These are phyloP conservation scores for Ahaetulla prasina DNA, from an alignment of 2,113 vertebrate genomes.

Conservation along the genomic window DNA sequence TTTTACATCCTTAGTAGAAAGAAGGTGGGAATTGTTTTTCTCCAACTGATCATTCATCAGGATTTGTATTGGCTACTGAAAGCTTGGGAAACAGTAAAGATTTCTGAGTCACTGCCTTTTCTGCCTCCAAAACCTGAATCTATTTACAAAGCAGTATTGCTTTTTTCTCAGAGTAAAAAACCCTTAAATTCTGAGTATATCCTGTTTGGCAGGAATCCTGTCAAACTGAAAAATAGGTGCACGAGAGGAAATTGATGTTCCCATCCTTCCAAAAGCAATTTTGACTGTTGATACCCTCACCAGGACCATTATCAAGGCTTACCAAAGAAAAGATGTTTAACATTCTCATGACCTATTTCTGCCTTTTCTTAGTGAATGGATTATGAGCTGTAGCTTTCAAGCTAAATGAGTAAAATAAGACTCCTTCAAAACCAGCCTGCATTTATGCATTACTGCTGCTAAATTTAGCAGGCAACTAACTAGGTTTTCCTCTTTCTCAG, in stretches of 20 bases:
- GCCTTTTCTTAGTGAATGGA: background rate
- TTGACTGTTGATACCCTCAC: background rate
- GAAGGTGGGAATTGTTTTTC: conserved; percentile 6
- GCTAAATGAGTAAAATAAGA: background rate
- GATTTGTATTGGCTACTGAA: conserved; percentile 6
- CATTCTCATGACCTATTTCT: background rate
- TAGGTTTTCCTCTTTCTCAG: background rate
- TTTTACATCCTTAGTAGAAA: background rate
- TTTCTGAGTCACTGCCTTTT: conserved; percentile 40
- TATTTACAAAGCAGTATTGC: conserved; percentile 41
- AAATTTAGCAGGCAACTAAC: background rate
- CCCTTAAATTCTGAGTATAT: background rate
- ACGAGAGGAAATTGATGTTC: conserved; percentile 9
- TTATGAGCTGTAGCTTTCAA: background rate
- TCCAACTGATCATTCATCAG: conserved; percentile 22
- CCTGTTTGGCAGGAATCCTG: conserved; percentile 16
- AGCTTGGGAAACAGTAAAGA: background rate
- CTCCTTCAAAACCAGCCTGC: background rate
- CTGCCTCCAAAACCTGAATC: conserved; percentile 47
- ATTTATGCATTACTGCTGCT: background rate
- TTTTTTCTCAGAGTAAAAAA: conserved; percentile 24
- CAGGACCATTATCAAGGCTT: background rate
- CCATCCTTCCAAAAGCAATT: background rate
- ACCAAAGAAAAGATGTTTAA: background rate
- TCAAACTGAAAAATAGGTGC: background rate